phyloP scores from a whole-genome alignment of 92 coral and sea anemone species.

The Hydrozoanthus gracilis region DNA sequence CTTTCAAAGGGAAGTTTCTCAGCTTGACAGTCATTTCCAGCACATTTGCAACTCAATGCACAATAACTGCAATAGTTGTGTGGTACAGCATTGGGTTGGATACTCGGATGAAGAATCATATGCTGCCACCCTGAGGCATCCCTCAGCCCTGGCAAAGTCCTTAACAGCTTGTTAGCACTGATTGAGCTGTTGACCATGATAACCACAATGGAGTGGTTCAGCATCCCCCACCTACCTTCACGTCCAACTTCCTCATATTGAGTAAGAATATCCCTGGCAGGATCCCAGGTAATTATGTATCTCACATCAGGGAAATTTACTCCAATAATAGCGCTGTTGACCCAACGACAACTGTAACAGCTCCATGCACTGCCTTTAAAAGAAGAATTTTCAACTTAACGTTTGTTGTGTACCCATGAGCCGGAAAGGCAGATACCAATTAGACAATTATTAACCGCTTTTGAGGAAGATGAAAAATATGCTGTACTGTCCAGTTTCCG shows the following conservation, averaged over 20 bases:
- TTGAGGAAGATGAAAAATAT: conserved; percentile 15
- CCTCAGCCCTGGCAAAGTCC: conserved; percentile 1
- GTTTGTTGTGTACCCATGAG: conserved; percentile 23
- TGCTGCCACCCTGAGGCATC: not conserved
- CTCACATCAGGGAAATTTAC: conserved; percentile 23
- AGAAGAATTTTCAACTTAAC: not conserved
- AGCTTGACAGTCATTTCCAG: too few species aligned
- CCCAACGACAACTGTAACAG: not conserved
- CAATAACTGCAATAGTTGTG: too few species aligned
- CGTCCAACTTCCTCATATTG: conserved; percentile 33
- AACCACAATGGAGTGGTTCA: not conserved
- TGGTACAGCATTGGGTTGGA: too few species aligned
- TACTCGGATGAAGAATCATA: too few species aligned
- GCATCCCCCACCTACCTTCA: conserved; percentile 36
- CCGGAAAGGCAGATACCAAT: conserved; percentile 47
- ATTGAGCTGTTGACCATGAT: conserved; percentile 31
- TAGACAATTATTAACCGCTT: not conserved
- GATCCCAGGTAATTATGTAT: conserved; percentile 24
- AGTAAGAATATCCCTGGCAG: conserved; percentile 12
- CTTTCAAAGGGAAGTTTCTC: too few species aligned
- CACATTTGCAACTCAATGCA: too few species aligned
- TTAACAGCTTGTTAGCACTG: conserved; percentile 24
- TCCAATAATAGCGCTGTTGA: too few species aligned
- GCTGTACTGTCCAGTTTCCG: conserved; percentile 50
- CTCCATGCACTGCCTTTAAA: not conserved